Evolutionary conservation across 2,113 vertebrate species (phyloP).

Genomic region (Vombatus ursinus): DNA sequence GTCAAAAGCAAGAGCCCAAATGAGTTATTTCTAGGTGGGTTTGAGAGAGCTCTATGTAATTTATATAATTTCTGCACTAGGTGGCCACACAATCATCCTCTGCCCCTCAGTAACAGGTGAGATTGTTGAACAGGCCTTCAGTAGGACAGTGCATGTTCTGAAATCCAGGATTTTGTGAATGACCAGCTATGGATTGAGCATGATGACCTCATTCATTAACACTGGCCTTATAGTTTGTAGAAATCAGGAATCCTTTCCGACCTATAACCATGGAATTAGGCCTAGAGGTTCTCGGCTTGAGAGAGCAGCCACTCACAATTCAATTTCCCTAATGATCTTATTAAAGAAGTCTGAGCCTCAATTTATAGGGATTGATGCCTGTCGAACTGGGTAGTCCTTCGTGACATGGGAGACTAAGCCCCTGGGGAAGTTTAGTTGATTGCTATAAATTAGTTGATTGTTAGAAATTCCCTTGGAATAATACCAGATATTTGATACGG

Average conservation of each 20-base stretch:
- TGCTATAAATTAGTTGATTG: neutral
- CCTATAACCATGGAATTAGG: neutral
- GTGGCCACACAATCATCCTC: neutral
- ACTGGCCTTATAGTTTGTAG: neutral
- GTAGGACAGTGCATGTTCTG: neutral
- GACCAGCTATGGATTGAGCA: neutral
- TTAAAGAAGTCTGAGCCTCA: neutral
- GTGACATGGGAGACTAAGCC: neutral
- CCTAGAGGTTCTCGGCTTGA: neutral
- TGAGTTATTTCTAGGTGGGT: neutral
- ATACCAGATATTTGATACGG: neutral
- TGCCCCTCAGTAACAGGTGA: neutral
- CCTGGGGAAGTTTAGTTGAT: neutral
- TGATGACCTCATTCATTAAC: neutral
- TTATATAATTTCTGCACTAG: neutral
- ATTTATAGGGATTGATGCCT: neutral
- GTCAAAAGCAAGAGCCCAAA: neutral
- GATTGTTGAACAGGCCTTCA: neutral
- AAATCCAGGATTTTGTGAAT: neutral
- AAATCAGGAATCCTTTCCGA: neutral
- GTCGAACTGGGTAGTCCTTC: neutral
- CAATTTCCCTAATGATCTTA: neutral
- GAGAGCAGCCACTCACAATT: neutral
- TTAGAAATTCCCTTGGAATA: neutral
- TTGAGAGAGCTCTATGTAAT: neutral